Evolutionary conservation across 2,113 vertebrate genomes (phyloP).

Genomic region (Mustela lutreola): DNA sequence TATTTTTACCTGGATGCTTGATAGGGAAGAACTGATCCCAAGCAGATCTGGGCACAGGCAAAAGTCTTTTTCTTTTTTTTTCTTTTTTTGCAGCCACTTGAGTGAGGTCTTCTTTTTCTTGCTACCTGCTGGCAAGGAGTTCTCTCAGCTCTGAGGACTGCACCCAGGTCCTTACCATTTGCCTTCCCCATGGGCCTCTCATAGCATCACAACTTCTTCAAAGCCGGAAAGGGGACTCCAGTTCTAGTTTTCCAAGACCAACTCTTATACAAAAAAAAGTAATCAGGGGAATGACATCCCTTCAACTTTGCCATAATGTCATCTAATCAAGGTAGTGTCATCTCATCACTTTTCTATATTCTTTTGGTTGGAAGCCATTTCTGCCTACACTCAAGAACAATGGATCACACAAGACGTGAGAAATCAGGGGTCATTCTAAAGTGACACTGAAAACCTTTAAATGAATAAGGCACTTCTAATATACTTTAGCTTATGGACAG

Average conservation of each 20-base stretch:
- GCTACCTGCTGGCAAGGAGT: not conserved
- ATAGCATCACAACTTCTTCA: not conserved
- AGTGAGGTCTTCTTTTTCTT: not conserved
- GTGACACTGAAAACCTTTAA: not conserved
- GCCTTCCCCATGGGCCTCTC: not conserved
- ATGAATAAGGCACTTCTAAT: not conserved
- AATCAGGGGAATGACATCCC: not conserved
- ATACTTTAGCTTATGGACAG: not conserved
- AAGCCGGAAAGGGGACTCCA: not conserved
- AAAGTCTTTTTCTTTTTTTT: not conserved
- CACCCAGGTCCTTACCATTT: not conserved
- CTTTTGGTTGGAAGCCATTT: not conserved
- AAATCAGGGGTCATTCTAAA: not conserved
- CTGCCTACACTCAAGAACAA: not conserved
- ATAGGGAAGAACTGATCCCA: not conserved
- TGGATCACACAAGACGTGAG: not conserved
- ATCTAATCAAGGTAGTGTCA: not conserved
- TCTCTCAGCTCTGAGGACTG: not conserved
- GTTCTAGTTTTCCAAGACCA: not conserved
- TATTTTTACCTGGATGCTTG: not conserved
- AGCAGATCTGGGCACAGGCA: not conserved
- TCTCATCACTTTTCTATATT: not conserved
- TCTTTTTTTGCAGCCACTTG: not conserved
- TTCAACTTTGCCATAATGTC: not conserved
- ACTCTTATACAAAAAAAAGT: not conserved